Percentiles rank a stretch among this genome's conserved stretches.
These are phyloP conservation scores for Phocides pigmalion DNA, from an alignment of 1,140 invertebrate genomes.

Conservation along the genomic window DNA sequence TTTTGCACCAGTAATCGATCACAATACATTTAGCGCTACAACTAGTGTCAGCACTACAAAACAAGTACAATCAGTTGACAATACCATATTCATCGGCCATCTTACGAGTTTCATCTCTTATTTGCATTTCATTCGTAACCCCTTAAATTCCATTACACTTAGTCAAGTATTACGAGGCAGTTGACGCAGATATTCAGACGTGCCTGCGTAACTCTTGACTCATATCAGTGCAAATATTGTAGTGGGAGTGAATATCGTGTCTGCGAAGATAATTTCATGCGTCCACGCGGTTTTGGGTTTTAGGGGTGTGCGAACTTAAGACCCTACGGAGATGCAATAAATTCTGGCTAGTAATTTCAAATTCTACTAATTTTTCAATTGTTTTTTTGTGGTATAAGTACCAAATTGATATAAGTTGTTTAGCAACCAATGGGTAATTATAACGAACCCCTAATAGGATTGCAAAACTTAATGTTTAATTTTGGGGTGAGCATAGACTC, in stretches of 20 bases:
- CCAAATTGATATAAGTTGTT: too few relatives aligned
- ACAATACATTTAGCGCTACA: too few relatives aligned
- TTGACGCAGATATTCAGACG: constrained; percentile 1
- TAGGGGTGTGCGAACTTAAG: not conserved
- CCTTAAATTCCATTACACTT: constrained; percentile 14
- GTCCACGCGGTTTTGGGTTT: not conserved
- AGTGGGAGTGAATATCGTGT: not conserved
- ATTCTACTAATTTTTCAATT: too few relatives aligned
- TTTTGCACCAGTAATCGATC: too few relatives aligned
- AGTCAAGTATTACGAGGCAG: constrained; percentile 16
- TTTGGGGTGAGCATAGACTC: too few relatives aligned
- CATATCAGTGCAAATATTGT: constrained; percentile 18
- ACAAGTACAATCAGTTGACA: not conserved
- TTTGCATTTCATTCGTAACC: constrained; percentile 17
- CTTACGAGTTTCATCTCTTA: not conserved
- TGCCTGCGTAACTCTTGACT: constrained; percentile 21
- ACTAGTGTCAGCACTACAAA: not conserved
- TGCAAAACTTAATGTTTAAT: too few relatives aligned
- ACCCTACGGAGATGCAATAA: not conserved
- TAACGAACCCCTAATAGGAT: too few relatives aligned
- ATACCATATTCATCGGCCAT: not conserved
- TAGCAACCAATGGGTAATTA: too few relatives aligned
- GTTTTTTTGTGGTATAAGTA: too few relatives aligned
- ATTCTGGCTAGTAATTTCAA: too few relatives aligned
- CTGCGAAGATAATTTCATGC: constrained; percentile 5